Percentiles rank a stretch among this genome's conserved stretches.
Evolutionary conservation across 2,888 invertebrate species (phyloP).

Genomic region (Phorcus lineatus): DNA sequence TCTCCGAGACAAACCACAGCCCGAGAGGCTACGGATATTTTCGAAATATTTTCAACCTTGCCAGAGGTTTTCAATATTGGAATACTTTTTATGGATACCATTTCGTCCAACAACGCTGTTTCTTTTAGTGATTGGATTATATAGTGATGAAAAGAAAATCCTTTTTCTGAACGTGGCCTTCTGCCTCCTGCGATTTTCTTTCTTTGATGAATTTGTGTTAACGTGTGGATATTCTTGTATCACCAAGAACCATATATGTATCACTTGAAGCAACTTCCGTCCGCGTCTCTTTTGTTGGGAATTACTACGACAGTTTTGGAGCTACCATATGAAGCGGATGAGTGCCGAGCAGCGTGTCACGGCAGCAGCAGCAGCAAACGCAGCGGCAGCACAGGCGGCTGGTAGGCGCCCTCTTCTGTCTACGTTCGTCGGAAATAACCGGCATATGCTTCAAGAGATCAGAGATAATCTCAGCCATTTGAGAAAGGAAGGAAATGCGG

Average conservation of each 20-base stretch:
- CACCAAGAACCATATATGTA: slow-evolving; percentile 32
- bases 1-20: neutral
- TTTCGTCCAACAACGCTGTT: slow-evolving; percentile 14
- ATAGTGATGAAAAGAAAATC: neutral
- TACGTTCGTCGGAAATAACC: slow-evolving; percentile 63
- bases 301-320: slow-evolving; percentile 26
- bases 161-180: neutral
- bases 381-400: slow-evolving; percentile 24
- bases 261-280: slow-evolving; percentile 26
- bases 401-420: slow-evolving; percentile 56
- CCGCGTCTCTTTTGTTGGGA: slow-evolving; percentile 30
- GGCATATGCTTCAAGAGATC: slow-evolving; percentile 68
- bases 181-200: neutral
- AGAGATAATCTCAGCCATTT: slow-evolving; percentile 65
- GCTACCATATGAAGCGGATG: slow-evolving; percentile 47
- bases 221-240: neutral
- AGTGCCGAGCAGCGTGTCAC: slow-evolving; percentile 24
- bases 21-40: neutral
- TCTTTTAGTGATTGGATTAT: neutral
- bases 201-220: neutral
- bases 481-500: slow-evolving; percentile 40
- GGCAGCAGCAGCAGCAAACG: too few relatives aligned
- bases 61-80: slow-evolving; percentile 10
- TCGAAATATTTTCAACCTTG: slow-evolving; percentile 12
- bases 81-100: slow-evolving; percentile 20